Evolutionary conservation across 2,888 invertebrate species (phyloP).

Genomic region (Sisyra terminalis): DNA sequence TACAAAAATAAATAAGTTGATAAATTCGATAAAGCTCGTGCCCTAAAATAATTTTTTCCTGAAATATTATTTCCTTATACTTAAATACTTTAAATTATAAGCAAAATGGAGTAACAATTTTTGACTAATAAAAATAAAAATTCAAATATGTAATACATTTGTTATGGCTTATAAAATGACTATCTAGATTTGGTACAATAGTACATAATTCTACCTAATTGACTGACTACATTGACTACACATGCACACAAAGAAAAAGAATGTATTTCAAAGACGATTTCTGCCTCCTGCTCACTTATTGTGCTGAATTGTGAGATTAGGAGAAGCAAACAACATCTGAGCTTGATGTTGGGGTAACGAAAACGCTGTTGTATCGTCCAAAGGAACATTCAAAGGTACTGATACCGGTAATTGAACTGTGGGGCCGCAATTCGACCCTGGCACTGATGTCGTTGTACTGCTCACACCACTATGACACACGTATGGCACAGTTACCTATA

Average conservation of each 20-base stretch:
- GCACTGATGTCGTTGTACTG: constrained; percentile 21
- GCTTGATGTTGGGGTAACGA: constrained; percentile 21
- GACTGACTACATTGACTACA: too few species aligned
- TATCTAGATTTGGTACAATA: too few species aligned
- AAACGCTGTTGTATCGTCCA: constrained; percentile 15
- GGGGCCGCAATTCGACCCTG: constrained; percentile 17
- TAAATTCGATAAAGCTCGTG: too few species aligned
- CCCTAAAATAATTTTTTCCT: too few species aligned
- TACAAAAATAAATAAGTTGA: too few species aligned
- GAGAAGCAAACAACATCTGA: constrained; percentile 19
- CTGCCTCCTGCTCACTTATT: constrained; percentile 3
- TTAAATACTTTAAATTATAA: too few species aligned
- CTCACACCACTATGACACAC: constrained; percentile 20
- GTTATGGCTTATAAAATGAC: too few species aligned
- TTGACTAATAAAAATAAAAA: too few species aligned
- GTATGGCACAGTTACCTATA: constrained; percentile 19
- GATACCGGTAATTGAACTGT: constrained; percentile 17
- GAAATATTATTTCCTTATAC: too few species aligned
- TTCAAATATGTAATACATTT: too few species aligned
- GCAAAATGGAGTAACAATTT: too few species aligned
- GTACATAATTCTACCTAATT: too few species aligned
- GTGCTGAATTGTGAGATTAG: constrained; percentile 8
- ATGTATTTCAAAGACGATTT: constrained; percentile 5
- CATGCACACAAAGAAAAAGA: constrained; percentile 1
- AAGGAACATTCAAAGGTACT: constrained; percentile 12